phyloP scores from a whole-genome alignment of 2,797 vertebrate species.

The Eulemur mongoz region DNA sequence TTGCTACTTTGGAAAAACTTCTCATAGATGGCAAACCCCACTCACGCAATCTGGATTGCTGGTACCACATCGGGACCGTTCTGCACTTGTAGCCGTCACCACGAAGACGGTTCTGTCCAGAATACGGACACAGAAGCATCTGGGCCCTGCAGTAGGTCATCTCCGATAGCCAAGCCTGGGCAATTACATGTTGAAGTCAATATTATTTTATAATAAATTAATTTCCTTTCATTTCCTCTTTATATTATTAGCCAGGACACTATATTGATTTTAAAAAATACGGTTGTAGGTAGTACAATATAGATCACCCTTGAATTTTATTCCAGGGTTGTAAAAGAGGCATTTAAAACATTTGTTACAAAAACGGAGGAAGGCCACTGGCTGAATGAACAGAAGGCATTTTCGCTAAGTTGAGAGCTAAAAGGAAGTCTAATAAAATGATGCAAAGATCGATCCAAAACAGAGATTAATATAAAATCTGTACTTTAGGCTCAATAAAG shows the following conservation, averaged over 20 bases:
- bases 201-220: constrained; percentile 4
- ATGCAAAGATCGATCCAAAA: neutral
- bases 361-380: neutral
- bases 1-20: neutral
- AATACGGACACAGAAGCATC: fast-evolving
- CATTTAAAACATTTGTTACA: neutral
- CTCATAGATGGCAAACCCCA: neutral
- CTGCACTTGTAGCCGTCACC: fast-evolving
- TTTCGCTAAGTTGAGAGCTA: neutral
- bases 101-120: neutral
- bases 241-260: neutral
- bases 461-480: neutral
- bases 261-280: neutral
- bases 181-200: neutral
- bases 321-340: neutral
- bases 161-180: neutral
- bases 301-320: neutral
- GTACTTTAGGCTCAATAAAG: neutral
- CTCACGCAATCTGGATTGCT: neutral
- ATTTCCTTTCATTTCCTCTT: constrained; percentile 16
- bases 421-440: constrained; percentile 34
- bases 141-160: neutral
- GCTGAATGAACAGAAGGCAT: neutral
- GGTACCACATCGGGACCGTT: too few relatives aligned
- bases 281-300: neutral